Base-by-base conservation (phyloP, 2,888 invertebrate species). In the Sphaeridia pumilis region DNA sequence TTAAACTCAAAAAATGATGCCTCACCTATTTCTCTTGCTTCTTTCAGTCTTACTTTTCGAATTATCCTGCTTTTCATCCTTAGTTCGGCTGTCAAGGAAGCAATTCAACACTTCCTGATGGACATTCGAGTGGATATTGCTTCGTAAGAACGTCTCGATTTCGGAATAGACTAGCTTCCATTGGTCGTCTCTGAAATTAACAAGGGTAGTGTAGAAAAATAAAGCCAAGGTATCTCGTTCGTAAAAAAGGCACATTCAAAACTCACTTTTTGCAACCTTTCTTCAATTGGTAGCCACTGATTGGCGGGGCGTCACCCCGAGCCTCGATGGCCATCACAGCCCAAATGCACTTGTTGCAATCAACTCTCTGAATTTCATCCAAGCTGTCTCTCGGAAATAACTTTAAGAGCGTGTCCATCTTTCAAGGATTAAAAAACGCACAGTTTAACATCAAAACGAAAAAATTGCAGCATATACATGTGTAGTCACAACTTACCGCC, bases 81-180 rank as follows among this genome's bases (percentile, higher is more conserved):
- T 25, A 20, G 24, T 27, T 4, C 50, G 25, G 27, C 54, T 54
- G 10, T 49, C 54, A 25, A 87, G 74, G 43, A 94, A 73, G 67
- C 87, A 87, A 46, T 82, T 81, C 43, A 90, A 73, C 17, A 92
- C 76, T 54, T 80, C 78, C 56, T 80, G 78, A 68, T 94, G 94
- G 60, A 81, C 81, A 3, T 82, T 75, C 1, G 89, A 84, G 49
- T 83, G 83, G 25, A 83, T 77, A 69, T 86, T 84, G 24, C 81
- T 79, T 50, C 85, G 81, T 1, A 94, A 73, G 34, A 92, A 75
- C 12, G 81, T 80, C 69, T 94, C 94, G 45, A 94, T 70, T 69
- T 95, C 94, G 27, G 79, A 77, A 85, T 93, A 95, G 69, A 94
- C 78, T 26, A 87, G 78, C 43, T 87, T 80, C 74, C 94, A 94